Evolutionary conservation across 1,140 invertebrate genomes (phyloP).

Genomic region (Cataglyphis hispanica): DNA sequence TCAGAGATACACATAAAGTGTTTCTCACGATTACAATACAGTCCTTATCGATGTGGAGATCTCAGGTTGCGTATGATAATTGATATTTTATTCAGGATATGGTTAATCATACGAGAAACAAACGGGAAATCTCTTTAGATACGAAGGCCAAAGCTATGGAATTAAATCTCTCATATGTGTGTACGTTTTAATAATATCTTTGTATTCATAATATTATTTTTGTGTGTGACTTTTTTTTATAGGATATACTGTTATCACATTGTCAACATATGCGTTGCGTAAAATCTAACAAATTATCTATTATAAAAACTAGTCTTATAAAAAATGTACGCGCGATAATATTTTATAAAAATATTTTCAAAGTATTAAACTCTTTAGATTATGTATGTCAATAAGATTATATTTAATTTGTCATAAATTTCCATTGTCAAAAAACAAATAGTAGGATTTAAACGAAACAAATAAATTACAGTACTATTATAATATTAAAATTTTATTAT

Average conservation of each 20-base stretch:
- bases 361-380: no score
- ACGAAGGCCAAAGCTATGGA: neutral
- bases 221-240: neutral
- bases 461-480: neutral
- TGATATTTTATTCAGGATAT: conserved; percentile 32
- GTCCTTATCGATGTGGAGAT: conserved; percentile 17
- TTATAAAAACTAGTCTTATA: no score
- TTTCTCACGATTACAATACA: conserved; percentile 27
- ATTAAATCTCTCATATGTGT: neutral
- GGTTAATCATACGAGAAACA: conserved; percentile 29
- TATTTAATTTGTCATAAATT: no score
- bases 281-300: neutral
- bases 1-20: neutral
- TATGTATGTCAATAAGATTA: no score
- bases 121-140: conserved; percentile 15
- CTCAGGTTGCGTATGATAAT: conserved; percentile 7
- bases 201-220: neutral
- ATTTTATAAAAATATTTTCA: no score
- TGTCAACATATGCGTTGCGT: no score
- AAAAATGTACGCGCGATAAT: no score
- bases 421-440: neutral
- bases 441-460: neutral
- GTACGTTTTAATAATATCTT: neutral
- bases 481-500: neutral
- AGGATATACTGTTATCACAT: neutral